Percentiles rank a stretch among this genome's conserved stretches.
Evolutionary conservation across 2,113 vertebrate genomes (phyloP).

Genomic region (Lasiurus borealis): DNA sequence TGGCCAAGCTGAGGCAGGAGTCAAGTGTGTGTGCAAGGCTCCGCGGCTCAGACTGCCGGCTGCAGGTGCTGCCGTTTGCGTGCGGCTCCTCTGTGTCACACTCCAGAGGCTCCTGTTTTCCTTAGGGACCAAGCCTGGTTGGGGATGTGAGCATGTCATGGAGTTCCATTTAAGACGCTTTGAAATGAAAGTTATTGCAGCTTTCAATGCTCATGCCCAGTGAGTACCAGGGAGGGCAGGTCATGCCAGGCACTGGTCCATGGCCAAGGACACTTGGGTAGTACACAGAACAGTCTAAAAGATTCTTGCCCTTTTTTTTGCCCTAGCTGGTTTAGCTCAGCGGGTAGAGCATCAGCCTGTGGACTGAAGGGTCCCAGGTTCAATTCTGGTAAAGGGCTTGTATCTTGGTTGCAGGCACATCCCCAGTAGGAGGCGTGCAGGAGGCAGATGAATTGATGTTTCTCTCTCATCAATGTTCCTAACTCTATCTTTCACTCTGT

Average conservation of each 20-base stretch:
- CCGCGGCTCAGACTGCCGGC: neutral
- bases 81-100: too few relatives aligned
- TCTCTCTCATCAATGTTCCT: too few relatives aligned
- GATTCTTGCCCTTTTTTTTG: neutral
- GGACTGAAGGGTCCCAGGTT: too few relatives aligned
- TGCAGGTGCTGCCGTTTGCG: rapidly evolving
- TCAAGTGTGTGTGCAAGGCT: neutral
- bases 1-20: neutral
- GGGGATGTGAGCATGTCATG: neutral
- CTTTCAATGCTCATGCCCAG: neutral
- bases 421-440: too few relatives aligned
- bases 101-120: neutral
- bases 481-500: too few relatives aligned
- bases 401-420: too few relatives aligned
- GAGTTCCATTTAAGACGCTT: neutral
- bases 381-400: too few relatives aligned
- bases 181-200: neutral
- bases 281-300: too few relatives aligned
- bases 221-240: neutral
- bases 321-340: too few relatives aligned
- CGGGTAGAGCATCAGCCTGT: too few relatives aligned
- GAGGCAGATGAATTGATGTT: too few relatives aligned
- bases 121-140: neutral
- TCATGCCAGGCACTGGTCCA: neutral
- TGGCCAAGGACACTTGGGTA: neutral